Base-by-base conservation (phyloP, 2,888 invertebrate genomes). In the Cactoblastis cactorum region DNA sequence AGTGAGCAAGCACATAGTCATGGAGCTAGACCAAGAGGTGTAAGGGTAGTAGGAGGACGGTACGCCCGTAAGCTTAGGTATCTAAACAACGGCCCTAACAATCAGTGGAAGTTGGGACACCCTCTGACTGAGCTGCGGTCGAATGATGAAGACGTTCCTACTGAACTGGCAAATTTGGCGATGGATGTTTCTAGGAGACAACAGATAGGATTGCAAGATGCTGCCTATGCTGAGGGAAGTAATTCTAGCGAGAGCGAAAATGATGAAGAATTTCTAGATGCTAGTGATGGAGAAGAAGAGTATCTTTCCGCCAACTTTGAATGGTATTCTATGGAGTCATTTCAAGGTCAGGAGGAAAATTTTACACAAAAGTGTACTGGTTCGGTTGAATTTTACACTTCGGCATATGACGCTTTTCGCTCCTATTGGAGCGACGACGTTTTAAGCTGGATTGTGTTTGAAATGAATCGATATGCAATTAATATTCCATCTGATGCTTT, bases 391-490 rank as follows among this genome's bases (percentile, higher is more conserved):
- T 2, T 18, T 11, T 22, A 2, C n/a, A 8, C 8, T 3, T 19
- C 39, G 39, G 35, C 35, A 2, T 35, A 35, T 6, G 35, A 35
- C 5, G 35, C 35, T 1, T 35, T 35, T 15, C 35, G 35, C 1
- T 15, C 35, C 1, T 35, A 15, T 15, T 35, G 35, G 35, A 15
- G 8, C 35, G 35, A 35, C 15, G 39, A 12, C 0, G 41, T 59
- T 6, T 28, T 57, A 11, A 2, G 18, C 3, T 43, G 45, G 6
- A 58, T 58, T 18, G 54, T 49, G 1, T n/a, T 1, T 2, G 46
- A 54, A 51, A 55, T 57, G 1, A 57, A 57, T 35, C 41, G 22
- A 11, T 43, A 55, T 37, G 54, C 55, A 0, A 41, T 14, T 1
- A 47, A 5, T 24, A 52, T 52, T 18, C 3, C 18, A 1, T 48